Conservation (phyloP, 2,797 vertebrate genomes). For the Acomys russatus region DNA sequence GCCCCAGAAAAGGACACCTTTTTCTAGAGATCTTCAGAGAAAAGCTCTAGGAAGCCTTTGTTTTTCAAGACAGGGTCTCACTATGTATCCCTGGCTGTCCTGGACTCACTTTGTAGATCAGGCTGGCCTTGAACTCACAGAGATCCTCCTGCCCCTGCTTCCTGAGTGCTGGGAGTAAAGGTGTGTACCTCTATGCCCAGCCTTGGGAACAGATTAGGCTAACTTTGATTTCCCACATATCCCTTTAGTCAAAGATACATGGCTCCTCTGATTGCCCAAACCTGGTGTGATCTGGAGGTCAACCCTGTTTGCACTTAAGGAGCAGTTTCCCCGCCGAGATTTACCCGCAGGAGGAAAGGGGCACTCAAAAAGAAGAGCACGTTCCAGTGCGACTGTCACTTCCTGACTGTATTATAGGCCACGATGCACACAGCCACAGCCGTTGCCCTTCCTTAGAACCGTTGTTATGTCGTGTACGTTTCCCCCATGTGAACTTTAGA, state of each 20-base stretch:
- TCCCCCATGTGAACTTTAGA: constrained; percentile 47
- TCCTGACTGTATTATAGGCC: neutral
- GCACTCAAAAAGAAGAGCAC: neutral
- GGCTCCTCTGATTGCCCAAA: neutral
- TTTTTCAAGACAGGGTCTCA: neutral
- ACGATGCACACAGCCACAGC: neutral
- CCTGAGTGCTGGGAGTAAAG: neutral
- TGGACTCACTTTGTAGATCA: neutral
- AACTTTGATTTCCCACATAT: neutral
- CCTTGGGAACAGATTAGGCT: neutral
- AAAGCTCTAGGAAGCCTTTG: neutral
- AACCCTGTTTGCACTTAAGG: neutral
- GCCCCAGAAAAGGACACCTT: neutral
- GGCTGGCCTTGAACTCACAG: neutral
- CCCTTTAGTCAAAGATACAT: neutral
- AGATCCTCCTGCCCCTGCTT: neutral
- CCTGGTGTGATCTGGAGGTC: neutral
- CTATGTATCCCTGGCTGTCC: neutral
- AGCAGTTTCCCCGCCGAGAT: neutral
- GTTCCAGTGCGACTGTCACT: neutral
- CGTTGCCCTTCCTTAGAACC: neutral
- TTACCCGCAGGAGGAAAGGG: neutral
- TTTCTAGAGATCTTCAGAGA: constrained; percentile 9
- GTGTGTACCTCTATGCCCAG: neutral
- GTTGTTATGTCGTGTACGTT: neutral